phyloP scores from a whole-genome alignment of 2,113 vertebrate species.

The Pterocles burchelli region DNA sequence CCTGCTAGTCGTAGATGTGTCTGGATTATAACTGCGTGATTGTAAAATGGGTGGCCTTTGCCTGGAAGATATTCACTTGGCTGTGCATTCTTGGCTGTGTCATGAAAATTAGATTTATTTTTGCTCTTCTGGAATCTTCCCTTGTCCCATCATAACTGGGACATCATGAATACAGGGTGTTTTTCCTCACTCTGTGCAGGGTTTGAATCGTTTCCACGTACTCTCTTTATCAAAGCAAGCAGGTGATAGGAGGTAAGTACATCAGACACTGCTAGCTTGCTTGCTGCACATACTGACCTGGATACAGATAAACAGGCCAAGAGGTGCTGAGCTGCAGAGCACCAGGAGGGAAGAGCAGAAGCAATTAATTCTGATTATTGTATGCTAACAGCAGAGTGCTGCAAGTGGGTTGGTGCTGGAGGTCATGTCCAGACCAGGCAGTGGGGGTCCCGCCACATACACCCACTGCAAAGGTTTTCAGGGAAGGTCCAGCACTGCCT shows the following conservation, averaged over 20 bases:
- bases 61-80: not conserved
- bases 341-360: not conserved
- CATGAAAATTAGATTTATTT: not conserved
- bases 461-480: not conserved
- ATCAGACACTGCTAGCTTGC: not conserved
- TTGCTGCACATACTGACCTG: not conserved
- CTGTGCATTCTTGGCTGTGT: not conserved
- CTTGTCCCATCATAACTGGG: not conserved
- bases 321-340: not conserved
- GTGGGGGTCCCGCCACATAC: accelerated
- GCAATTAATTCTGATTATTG: no score
- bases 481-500: not conserved
- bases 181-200: not conserved
- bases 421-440: not conserved
- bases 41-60: not conserved
- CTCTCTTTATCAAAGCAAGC: not conserved
- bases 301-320: not conserved
- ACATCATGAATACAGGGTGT: accelerated
- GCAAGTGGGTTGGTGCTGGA: no score
- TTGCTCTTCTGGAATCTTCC: not conserved
- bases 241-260: not conserved
- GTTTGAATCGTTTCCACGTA: accelerated
- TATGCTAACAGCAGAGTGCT: not conserved
- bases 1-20: not conserved
- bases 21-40: not conserved